These are phyloP conservation scores for Cliona cf. orientalis DNA, from an alignment of 37 sponge, comb jelly and placozoan genomes.

Conservation along the genomic window DNA sequence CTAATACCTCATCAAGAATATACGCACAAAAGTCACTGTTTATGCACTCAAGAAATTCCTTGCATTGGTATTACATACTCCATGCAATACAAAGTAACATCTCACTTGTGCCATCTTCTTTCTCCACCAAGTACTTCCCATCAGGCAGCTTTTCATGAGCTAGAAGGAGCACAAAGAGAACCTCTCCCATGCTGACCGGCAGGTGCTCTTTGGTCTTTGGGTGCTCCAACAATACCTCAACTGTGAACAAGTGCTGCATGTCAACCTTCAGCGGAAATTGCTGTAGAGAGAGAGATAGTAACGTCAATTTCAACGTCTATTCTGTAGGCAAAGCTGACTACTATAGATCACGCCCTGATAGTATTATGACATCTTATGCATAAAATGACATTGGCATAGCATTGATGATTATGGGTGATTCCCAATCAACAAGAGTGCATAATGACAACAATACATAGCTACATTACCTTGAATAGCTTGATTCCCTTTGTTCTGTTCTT, in stretches of 20 bases:
- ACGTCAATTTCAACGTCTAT: too few relatives aligned
- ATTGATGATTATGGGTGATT: neutral
- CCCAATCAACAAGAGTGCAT: neutral
- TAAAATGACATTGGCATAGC: too few relatives aligned
- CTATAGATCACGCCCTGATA: too few relatives aligned
- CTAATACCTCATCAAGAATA: neutral
- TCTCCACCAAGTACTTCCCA: slow-evolving; percentile 41
- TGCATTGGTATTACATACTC: neutral
- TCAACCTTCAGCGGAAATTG: slow-evolving; percentile 20
- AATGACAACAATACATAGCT: neutral
- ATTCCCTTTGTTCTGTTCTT: slow-evolving; percentile 14
- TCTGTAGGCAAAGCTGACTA: too few relatives aligned
- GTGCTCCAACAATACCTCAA: slow-evolving; percentile 8
- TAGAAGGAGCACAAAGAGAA: slow-evolving; percentile 26
- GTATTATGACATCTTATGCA: too few relatives aligned
- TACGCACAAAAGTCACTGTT: neutral
- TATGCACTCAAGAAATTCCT: neutral
- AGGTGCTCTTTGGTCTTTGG: slow-evolving; percentile 40
- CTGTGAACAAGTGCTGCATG: slow-evolving; percentile 17
- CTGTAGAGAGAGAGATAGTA: slow-evolving; percentile 10
- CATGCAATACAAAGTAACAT: neutral
- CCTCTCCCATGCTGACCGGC: slow-evolving; percentile 25
- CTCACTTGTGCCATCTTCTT: slow-evolving; percentile 25
- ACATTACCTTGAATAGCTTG: neutral
- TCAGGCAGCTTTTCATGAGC: slow-evolving; percentile 54